A percentile compares a stretch with the other conserved stretches of the same genome.
These are phyloP conservation scores for Pangasius sanitwongsei DNA, from an alignment of 2,797 vertebrate genomes.

Conservation along the genomic window DNA sequence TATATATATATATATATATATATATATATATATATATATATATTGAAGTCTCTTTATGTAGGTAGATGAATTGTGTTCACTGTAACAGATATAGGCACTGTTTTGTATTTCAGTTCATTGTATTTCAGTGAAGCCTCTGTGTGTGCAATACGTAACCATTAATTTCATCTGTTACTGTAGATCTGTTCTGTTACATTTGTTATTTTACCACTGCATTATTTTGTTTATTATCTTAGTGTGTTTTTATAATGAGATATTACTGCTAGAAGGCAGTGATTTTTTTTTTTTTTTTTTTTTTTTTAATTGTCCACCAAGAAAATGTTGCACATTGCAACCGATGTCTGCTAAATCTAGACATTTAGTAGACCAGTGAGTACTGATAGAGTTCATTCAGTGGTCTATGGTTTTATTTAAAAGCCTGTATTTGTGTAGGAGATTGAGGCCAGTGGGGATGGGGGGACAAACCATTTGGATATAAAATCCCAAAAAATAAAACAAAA, in stretches of 20 bases:
- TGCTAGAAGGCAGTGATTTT: slow-evolving; percentile 63
- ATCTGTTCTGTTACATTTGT: slow-evolving; percentile 55
- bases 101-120: slow-evolving; percentile 52
- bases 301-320: slow-evolving; percentile 69
- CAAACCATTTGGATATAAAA: slow-evolving; percentile 66
- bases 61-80: slow-evolving; percentile 50
- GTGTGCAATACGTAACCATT: slow-evolving; percentile 76
- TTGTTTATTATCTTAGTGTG: slow-evolving; percentile 65
- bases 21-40: background rate
- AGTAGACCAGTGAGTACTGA: slow-evolving; percentile 54
- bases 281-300: background rate
- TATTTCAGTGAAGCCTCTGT: slow-evolving; percentile 54
- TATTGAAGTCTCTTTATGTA: slow-evolving; percentile 44
- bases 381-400: slow-evolving; percentile 51
- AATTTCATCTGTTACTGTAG: slow-evolving; percentile 61
- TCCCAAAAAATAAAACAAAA: slow-evolving; percentile 62
- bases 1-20: too few relatives aligned
- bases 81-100: slow-evolving; percentile 57
- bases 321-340: slow-evolving; percentile 82
- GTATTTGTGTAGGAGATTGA: slow-evolving; percentile 24
- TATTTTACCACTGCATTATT: slow-evolving; percentile 69
- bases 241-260: slow-evolving; percentile 59
- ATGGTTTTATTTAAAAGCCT: slow-evolving; percentile 69
- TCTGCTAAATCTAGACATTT: slow-evolving; percentile 63
- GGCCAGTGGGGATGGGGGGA: background rate